A percentile compares a stretch with the other conserved stretches of the same genome.
phyloP scores from a whole-genome alignment of 2,113 vertebrate genomes.

The Prochilodus magdalenae region DNA sequence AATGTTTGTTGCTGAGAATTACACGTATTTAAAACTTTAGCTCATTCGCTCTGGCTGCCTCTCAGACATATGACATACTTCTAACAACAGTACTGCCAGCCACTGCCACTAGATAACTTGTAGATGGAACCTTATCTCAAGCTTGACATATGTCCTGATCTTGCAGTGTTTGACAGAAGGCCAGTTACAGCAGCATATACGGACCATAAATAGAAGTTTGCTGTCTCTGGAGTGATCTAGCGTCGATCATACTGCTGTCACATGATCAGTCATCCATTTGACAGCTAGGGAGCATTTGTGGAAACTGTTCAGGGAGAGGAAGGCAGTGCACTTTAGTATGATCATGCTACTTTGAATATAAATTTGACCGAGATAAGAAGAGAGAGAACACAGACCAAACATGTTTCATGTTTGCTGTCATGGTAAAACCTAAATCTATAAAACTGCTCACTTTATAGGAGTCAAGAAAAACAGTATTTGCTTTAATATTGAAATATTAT shows the following conservation, averaged over 20 bases:
- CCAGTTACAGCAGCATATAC: conserved; percentile 13
- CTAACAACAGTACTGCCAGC: no score
- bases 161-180: neutral
- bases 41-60: no score
- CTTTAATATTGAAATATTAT: no score
- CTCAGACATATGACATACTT: neutral
- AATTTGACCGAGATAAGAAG: neutral
- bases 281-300: neutral
- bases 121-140: neutral
- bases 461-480: no score
- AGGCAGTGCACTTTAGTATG: neutral
- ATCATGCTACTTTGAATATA: neutral
- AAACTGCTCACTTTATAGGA: no score
- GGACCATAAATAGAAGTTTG: neutral
- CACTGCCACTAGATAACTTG: neutral
- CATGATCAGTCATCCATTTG: neutral
- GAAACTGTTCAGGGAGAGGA: neutral
- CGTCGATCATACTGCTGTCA: neutral
- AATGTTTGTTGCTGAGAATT: no score
- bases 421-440: no score
- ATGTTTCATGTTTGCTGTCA: no score
- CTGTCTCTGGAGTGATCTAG: conserved; percentile 2
- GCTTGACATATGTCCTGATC: conserved; percentile 4
- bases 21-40: no score
- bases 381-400: no score